Evolutionary conservation across 2,888 invertebrate genomes (phyloP), one percentile per base, ranked within the genome.

Genomic region (Pollenia angustigena): DNA sequence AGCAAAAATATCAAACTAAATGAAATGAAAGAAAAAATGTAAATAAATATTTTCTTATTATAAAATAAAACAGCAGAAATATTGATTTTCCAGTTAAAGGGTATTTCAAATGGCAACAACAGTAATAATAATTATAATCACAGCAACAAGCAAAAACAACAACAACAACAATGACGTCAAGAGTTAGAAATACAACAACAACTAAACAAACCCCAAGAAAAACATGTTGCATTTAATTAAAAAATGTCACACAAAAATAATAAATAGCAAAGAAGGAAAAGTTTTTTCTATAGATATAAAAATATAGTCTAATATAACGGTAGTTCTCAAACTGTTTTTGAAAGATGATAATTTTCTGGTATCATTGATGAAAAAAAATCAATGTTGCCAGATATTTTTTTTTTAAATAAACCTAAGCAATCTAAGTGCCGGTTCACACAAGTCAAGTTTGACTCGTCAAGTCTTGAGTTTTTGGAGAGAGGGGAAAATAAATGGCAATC

Each of bases 191-290:
- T 18, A 50, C 48, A 69, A 78, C 60, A 68, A 69, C 16, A 60
- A 42, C 66, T 32, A 68, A 68, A 18, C 50, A 66, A 72, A 58
- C 72, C 74, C 68, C 84, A 79, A 80, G 79, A 71, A 79, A 71
- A 74, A 62, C 75, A 86, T 83, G 80, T 83, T 86, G 86, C 83
- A 86, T 83, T 86, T 83, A 86, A 86, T 86, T 83, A 83, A 86
- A 83, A 82, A 60, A 44, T 82, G 79, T 76, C 82, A 75, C 82
- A 86, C 75, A 80, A 76, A 86, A 66, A 76, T 80, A 86, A 86
- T 86, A 80, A 81, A 80, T 76, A 66, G 69, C 66, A 50, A n/a
- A 79, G n/a, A 56, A 75, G 50, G 2, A 68, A 75, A 60, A 69
- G 52, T 23, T 52, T 44, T 12, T 12, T 72, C 46, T 32, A 18